Percentiles rank a stretch among this genome's conserved stretches.
phyloP scores from a whole-genome alignment of 2,888 invertebrate species.

The Drosophila colorata region DNA sequence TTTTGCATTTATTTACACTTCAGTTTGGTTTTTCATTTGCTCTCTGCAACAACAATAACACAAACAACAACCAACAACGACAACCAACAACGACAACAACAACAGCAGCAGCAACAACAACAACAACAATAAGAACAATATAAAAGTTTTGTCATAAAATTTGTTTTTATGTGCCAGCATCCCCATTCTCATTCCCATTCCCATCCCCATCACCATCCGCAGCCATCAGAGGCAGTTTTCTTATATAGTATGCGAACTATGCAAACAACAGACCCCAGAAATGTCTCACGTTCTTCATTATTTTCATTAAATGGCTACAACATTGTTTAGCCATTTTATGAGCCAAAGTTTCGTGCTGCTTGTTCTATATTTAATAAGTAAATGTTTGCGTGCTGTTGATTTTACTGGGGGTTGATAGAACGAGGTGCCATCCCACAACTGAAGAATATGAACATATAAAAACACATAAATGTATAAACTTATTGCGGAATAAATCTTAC shows the following conservation, averaged over 20 bases:
- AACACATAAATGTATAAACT: neutral
- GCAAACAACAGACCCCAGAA: constrained; percentile 41
- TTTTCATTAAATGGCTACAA: constrained; percentile 62
- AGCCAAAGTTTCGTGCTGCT: constrained; percentile 40
- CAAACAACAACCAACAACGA: constrained; percentile 22
- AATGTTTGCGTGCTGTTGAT: constrained; percentile 29
- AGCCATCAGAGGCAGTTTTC: constrained; percentile 28
- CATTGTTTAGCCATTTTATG: constrained; percentile 66
- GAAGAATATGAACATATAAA: neutral
- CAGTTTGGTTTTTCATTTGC: constrained; percentile 58
- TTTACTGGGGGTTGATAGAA: neutral
- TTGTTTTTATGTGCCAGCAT: constrained; percentile 61
- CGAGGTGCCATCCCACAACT: neutral
- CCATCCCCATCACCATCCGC: neutral
- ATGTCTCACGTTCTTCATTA: constrained; percentile 71
- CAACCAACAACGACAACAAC: constrained; percentile 20
- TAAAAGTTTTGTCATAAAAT: constrained; percentile 72
- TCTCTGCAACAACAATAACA: constrained; percentile 26
- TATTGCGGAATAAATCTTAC: constrained; percentile 1
- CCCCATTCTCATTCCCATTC: constrained; percentile 4
- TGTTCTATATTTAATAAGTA: constrained; percentile 32
- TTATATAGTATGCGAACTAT: constrained; percentile 39
- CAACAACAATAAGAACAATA: constrained; percentile 43
- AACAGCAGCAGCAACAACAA: constrained; percentile 13
- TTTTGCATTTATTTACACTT: constrained; percentile 72